Evolutionary conservation across 2,888 invertebrate genomes (phyloP).

Genomic region (Hanleya hanleyi): DNA sequence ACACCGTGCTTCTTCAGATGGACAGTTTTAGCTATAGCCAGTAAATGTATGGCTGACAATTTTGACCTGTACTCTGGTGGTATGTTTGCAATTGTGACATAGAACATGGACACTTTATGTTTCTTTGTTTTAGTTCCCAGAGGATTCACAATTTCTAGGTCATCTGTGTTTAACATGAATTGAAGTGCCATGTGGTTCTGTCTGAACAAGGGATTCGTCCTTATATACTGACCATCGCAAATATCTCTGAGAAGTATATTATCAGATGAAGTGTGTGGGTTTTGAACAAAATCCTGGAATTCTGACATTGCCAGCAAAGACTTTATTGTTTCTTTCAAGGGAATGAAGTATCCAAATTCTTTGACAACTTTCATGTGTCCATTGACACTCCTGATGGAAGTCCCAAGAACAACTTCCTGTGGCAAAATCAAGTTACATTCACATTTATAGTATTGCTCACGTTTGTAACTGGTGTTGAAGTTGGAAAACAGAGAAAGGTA

Average conservation of each 20-base stretch:
- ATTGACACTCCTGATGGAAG: neutral
- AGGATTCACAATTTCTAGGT: constrained; percentile 34
- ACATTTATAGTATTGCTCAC: neutral
- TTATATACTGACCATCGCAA: constrained; percentile 21
- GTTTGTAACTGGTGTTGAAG: neutral
- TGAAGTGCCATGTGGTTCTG: constrained; percentile 22
- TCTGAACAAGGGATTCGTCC: constrained; percentile 13
- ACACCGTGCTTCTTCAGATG: neutral
- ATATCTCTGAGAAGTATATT: constrained; percentile 21
- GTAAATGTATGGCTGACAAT: neutral
- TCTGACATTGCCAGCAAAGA: constrained; percentile 19
- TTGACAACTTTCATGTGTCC: neutral
- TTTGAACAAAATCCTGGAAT: constrained; percentile 17
- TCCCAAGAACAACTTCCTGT: constrained; percentile 18
- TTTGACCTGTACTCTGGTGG: constrained; percentile 2
- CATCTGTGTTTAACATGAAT: constrained; percentile 27
- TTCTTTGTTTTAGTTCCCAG: constrained; percentile 28
- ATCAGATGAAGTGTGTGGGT: constrained; percentile 2
- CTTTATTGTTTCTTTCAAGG: constrained; percentile 12
- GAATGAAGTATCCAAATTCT: constrained; percentile 17
- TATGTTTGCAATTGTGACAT: neutral
- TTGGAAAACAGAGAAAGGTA: neutral
- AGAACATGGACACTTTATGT: constrained; percentile 5
- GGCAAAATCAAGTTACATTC: neutral
- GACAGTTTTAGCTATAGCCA: neutral